Evolutionary conservation across 1,140 invertebrate species (phyloP), one percentile per base, ranked within the genome.

Genomic region (Bradysia coprophila): DNA sequence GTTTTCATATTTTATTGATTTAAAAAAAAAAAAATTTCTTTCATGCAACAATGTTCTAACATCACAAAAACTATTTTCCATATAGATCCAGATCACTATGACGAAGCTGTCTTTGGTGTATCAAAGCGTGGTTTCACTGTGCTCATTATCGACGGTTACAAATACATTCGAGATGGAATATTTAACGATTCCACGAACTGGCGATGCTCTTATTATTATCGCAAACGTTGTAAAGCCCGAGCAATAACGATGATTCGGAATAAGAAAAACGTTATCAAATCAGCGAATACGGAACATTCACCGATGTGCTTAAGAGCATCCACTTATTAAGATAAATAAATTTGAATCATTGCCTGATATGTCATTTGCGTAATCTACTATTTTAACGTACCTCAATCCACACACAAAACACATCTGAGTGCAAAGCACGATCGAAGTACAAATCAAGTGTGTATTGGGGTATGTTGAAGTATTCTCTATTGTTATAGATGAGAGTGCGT

Each of bases 131-230:
- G 36, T 2, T 20, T 3, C 4, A n/a, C 18, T 10, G 18, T 18
- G 4, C 18, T 38, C 6, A 20, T 38, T 20, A 5, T 4, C 4
- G 13, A 38, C 11, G 36, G 36, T 2, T 51, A 56, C 23, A 50
- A 56, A 32, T 60, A 53, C 33, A 53, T 59, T 1, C 52, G 56
- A 49, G 57, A 59, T 47, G 51, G 55, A 3, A 54, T 49, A 33
- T 44, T 60, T 2, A 60, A 59, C 36, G 50, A 47, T 33, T 55
- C 50, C 24, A 57, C 56, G 31, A 59, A 59, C 37, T 60, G 57
- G 57, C 54, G 57, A 2, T 60, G 57, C 41, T 45, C 53, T 4
- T 51, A 56, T 9, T 59, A 59, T 34, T 48, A 51, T 8, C 55
- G 55, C 34, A 47, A 48, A 18, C 6, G 18, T 20, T 38, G 36